Evolutionary conservation across 1,140 invertebrate genomes (phyloP).

Genomic region (Probaryconus sp.): DNA sequence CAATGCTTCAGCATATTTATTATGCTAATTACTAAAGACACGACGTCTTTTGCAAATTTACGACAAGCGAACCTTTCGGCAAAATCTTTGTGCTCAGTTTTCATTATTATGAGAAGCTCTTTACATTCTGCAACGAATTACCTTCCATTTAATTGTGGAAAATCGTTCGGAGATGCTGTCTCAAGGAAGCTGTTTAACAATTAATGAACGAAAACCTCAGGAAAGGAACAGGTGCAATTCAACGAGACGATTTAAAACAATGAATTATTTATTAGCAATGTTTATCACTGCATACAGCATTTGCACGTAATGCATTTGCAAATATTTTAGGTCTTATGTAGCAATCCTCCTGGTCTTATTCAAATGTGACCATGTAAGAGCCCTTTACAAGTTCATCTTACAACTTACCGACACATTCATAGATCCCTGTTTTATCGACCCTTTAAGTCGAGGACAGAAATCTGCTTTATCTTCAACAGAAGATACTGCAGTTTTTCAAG

Average conservation of each 20-base stretch:
- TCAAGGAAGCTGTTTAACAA: constrained; percentile 39
- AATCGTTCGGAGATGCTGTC: constrained; percentile 17
- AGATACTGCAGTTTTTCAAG: too few species aligned
- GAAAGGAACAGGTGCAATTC: constrained; percentile 18
- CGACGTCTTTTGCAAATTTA: constrained; percentile 5
- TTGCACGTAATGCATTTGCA: too few species aligned
- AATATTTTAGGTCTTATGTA: too few species aligned
- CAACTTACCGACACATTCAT: too few species aligned
- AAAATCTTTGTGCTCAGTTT: constrained; percentile 27
- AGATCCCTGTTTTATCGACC: too few species aligned
- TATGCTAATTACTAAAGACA: constrained; percentile 2
- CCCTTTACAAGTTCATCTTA: too few species aligned
- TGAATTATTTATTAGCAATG: constrained; percentile 13
- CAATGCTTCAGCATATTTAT: constrained; percentile 37
- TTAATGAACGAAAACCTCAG: constrained; percentile 30
- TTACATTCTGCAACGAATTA: constrained; percentile 17
- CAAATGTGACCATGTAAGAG: too few species aligned
- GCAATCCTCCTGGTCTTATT: too few species aligned
- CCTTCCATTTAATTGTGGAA: constrained; percentile 37
- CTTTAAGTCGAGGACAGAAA: too few species aligned
- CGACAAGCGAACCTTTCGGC: constrained; percentile 23
- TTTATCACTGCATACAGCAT: too few species aligned
- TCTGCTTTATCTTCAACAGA: too few species aligned
- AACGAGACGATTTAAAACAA: not conserved
- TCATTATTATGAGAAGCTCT: constrained; percentile 16